These are phyloP conservation scores for Dolichopus griseipennis DNA, from an alignment of 2,888 invertebrate genomes.

Conservation along the genomic window DNA sequence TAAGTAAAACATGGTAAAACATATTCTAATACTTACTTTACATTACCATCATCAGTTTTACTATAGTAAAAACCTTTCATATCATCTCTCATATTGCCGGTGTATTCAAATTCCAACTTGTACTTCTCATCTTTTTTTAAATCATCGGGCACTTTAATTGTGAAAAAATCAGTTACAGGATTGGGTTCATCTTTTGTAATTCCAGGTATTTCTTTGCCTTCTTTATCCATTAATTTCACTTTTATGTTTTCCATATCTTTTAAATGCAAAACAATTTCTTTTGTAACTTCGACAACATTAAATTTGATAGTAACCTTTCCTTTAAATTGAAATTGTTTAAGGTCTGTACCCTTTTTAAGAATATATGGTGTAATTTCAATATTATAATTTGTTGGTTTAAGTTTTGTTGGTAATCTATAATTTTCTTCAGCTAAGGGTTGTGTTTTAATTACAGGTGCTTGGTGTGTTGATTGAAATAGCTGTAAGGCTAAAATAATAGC, in stretches of 20 bases:
- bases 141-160: constrained; percentile 35
- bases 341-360: constrained; percentile 28
- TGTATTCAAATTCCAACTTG: constrained; percentile 44
- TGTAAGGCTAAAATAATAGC: neutral
- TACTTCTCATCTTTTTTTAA: constrained; percentile 39
- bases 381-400: constrained; percentile 46
- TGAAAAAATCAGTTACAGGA: constrained; percentile 41
- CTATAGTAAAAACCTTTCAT: constrained; percentile 48
- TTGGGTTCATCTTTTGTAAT: constrained; percentile 23
- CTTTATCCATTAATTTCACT: neutral
- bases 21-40: constrained; percentile 25
- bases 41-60: constrained; percentile 26
- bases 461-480: neutral
- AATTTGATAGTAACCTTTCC: constrained; percentile 45
- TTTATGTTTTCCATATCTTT: constrained; percentile 39
- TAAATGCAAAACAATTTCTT: constrained; percentile 45
- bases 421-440: constrained; percentile 18
- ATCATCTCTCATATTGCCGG: constrained; percentile 46
- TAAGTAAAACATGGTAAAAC: no score
- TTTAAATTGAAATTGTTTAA: constrained; percentile 34
- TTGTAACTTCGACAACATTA: constrained; percentile 38
- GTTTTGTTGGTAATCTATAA: constrained; percentile 32
- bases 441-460: neutral
- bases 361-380: constrained; percentile 49
- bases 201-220: constrained; percentile 22